Percentiles rank a stretch among this genome's conserved stretches.
Conservation (phyloP, 1,140 invertebrate species). For the Agrypnia vestita region DNA sequence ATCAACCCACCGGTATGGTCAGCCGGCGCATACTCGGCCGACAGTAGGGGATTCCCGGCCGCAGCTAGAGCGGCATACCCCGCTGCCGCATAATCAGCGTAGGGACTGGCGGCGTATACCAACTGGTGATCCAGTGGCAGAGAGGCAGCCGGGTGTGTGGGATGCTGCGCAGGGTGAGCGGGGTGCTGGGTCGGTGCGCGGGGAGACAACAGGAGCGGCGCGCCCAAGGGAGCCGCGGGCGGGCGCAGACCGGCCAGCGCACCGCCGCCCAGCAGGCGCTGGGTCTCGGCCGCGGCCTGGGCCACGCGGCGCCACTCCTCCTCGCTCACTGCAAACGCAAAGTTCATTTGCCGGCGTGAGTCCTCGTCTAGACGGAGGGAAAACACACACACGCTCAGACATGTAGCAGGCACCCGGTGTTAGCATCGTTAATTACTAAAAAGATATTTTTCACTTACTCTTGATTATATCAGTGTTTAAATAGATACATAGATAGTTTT, state of each 20-base stretch:
- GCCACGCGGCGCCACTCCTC: slow-evolving; percentile 86
- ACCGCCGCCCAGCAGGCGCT: slow-evolving; percentile 79
- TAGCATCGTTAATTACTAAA: not conserved
- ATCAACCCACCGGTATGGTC: slow-evolving; percentile 97
- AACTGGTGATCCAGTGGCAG: slow-evolving; percentile 81
- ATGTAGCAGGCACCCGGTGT: slow-evolving; percentile 23
- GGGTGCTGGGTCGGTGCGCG: slow-evolving; percentile 83
- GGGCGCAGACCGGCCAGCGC: slow-evolving; percentile 78
- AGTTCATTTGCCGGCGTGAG: slow-evolving; percentile 44
- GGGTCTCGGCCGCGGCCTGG: slow-evolving; percentile 81
- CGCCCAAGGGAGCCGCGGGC: slow-evolving; percentile 89
- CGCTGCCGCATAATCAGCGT: slow-evolving; percentile 83
- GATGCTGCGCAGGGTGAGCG: slow-evolving; percentile 68
- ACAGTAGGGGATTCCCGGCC: slow-evolving; percentile 84
- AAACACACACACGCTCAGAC: slow-evolving; percentile 35
- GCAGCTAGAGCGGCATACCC: slow-evolving; percentile 90
- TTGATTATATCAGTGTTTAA: no score
- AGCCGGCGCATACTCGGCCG: slow-evolving; percentile 83
- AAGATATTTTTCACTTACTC: no score
- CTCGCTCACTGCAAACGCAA: slow-evolving; percentile 66
- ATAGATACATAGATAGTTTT: no score
- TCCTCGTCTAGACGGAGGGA: slow-evolving; percentile 30
- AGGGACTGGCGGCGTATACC: slow-evolving; percentile 81
- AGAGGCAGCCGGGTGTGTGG: slow-evolving; percentile 76
- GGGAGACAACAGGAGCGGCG: slow-evolving; percentile 83